Evolutionary conservation across 1,140 invertebrate genomes (phyloP).

Genomic region (Triops longicaudatus): DNA sequence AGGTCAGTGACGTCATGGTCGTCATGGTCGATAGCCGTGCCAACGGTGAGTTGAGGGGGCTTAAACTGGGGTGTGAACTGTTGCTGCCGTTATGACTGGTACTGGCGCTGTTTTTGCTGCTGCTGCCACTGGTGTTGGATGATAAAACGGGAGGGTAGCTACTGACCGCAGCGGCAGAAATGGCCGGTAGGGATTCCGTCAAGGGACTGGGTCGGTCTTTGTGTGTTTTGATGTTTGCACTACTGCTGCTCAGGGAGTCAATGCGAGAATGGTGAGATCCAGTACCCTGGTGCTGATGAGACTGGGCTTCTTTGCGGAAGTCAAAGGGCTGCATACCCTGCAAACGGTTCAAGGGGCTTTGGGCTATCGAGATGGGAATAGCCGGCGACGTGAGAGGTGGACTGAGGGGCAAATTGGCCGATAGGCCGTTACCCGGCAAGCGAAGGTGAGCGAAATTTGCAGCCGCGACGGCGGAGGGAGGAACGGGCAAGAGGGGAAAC

Average conservation of each 20-base stretch:
- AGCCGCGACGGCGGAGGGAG: slow-evolving; percentile 28
- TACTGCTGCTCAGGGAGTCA: slow-evolving; percentile 27
- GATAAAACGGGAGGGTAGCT: not conserved
- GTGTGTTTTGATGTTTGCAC: slow-evolving; percentile 35
- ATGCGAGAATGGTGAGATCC: slow-evolving; percentile 25
- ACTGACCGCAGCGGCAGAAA: not conserved
- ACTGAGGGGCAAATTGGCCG: slow-evolving; percentile 33
- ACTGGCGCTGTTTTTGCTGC: not conserved
- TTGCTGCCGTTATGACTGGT: not conserved
- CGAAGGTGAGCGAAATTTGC: slow-evolving; percentile 35
- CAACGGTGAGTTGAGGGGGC: not conserved
- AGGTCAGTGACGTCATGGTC: not conserved
- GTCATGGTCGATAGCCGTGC: slow-evolving; percentile 1
- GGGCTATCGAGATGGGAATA: slow-evolving; percentile 45
- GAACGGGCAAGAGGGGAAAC: slow-evolving; percentile 25
- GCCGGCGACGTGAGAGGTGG: slow-evolving; percentile 29
- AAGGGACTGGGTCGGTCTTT: slow-evolving; percentile 35
- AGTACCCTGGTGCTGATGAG: slow-evolving; percentile 36
- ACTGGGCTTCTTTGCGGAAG: slow-evolving; percentile 63
- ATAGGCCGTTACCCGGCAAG: slow-evolving; percentile 28
- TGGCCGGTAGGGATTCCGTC: slow-evolving; percentile 37
- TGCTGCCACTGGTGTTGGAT: not conserved
- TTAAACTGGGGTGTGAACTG: not conserved
- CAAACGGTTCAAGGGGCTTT: slow-evolving; percentile 69
- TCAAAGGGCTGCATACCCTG: slow-evolving; percentile 94